These are phyloP conservation scores for Neoascia interrupta DNA, from an alignment of 2,888 invertebrate species.

Conservation along the genomic window DNA sequence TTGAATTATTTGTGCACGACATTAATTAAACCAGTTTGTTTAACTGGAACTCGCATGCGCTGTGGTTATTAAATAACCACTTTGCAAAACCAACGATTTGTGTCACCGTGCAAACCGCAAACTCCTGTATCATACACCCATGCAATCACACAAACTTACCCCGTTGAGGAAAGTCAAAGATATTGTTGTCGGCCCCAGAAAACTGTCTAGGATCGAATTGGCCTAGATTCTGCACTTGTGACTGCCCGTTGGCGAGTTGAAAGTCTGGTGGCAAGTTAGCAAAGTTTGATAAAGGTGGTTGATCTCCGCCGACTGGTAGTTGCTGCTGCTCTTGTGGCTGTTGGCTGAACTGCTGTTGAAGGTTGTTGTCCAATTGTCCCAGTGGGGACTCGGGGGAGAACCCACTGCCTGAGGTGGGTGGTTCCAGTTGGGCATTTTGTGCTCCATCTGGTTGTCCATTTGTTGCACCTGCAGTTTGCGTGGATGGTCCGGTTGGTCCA, in stretches of 20 bases:
- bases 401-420: background rate
- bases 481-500: background rate
- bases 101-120: too few species aligned
- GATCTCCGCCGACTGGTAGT: conserved; percentile 7
- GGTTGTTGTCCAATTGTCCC: conserved; percentile 24
- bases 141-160: conserved; percentile 51
- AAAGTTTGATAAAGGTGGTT: conserved; percentile 16
- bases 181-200: conserved; percentile 46
- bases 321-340: conserved; percentile 28
- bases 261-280: conserved; percentile 25
- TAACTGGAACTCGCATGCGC: too few species aligned
- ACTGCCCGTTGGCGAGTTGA: conserved; percentile 21
- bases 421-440: background rate
- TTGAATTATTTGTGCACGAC: too few species aligned
- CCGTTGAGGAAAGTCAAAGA: conserved; percentile 48
- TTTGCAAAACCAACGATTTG: too few species aligned
- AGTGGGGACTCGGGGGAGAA: conserved; percentile 8
- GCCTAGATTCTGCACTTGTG: conserved; percentile 14
- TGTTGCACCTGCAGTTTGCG: background rate
- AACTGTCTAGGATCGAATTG: conserved; percentile 52
- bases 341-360: conserved; percentile 41
- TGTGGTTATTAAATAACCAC: too few species aligned
- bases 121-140: too few species aligned
- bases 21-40: too few species aligned
- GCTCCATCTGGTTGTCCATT: background rate